These are phyloP conservation scores for Oreochromis spilurus DNA, from an alignment of 2,113 vertebrate species.

Conservation along the genomic window DNA sequence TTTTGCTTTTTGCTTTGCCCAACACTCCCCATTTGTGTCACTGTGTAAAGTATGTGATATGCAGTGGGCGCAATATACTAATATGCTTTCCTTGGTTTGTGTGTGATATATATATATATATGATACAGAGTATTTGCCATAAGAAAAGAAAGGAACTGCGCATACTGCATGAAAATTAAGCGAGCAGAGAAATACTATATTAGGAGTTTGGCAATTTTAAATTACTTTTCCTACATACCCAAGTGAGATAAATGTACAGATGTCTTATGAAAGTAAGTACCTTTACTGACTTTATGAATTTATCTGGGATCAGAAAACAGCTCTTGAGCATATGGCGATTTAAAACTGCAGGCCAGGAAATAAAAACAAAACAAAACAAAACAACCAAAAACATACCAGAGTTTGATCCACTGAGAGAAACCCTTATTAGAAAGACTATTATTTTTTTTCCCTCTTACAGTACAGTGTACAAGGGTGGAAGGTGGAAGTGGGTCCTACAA, in stretches of 20 bases:
- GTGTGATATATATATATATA: not conserved
- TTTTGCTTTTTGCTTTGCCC: not conserved
- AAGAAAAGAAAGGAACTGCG: not conserved
- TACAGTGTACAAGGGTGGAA: not conserved
- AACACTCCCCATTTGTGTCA: not conserved
- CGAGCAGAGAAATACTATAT: not conserved
- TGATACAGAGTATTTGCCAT: not conserved
- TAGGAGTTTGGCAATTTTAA: not conserved
- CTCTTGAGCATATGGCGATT: not conserved
- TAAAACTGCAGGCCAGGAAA: not conserved
- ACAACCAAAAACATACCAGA: not conserved
- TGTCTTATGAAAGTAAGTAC: not conserved
- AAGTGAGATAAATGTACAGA: not conserved
- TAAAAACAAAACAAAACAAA: not conserved
- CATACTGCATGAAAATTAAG: not conserved
- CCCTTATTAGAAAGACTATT: not conserved
- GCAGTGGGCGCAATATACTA: not conserved
- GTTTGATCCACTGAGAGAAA: not conserved
- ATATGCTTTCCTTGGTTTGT: not conserved
- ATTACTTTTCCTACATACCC: not conserved
- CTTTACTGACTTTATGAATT: not conserved
- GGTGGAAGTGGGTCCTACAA: not conserved
- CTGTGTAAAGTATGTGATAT: not conserved
- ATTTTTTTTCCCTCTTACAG: rapidly evolving
- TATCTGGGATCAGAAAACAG: not conserved